A percentile compares a stretch with the other conserved stretches of the same genome.
phyloP scores from a whole-genome alignment of 2,888 invertebrate species.

The Macaria liturata region DNA sequence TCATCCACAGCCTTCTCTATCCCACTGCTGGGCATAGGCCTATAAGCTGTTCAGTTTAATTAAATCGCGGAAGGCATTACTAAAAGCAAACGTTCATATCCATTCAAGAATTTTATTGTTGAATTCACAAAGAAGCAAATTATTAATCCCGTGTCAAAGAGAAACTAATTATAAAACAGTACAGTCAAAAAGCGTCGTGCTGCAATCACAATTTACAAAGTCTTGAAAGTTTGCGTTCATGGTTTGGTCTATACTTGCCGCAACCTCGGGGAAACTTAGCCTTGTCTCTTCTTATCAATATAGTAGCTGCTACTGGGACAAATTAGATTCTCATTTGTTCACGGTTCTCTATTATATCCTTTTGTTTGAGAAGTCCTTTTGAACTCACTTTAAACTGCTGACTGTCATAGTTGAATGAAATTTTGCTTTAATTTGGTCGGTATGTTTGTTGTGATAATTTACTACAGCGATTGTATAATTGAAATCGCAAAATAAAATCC shows the following conservation, averaged over 20 bases:
- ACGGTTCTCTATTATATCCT: constrained; percentile 15
- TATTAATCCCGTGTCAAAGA: not conserved
- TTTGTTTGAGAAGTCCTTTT: constrained; percentile 20
- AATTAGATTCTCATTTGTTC: constrained; percentile 31
- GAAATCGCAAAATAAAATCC: no score
- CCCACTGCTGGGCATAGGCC: no score
- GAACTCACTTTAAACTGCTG: constrained; percentile 6
- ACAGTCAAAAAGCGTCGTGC: constrained; percentile 31
- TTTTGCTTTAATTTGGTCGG: no score
- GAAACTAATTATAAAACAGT: constrained; percentile 5
- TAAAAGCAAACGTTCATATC: not conserved
- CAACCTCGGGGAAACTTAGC: constrained; percentile 31
- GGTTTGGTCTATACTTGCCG: constrained; percentile 35
- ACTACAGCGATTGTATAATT: no score
- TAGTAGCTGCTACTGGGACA: constrained; percentile 29
- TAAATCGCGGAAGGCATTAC: not conserved
- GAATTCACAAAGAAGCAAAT: no score
- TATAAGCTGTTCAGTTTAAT: no score
- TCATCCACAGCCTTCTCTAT: no score
- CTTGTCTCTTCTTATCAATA: constrained; percentile 35
- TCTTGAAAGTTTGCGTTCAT: constrained; percentile 27
- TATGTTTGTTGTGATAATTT: no score
- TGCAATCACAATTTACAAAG: constrained; percentile 37
- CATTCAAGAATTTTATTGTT: no score
- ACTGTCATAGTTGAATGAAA: not conserved